Percentiles rank a stretch among this genome's conserved stretches.
Evolutionary conservation across 2,797 vertebrate species (phyloP).

Genomic region (Parauchenoglanis ngamensis): DNA sequence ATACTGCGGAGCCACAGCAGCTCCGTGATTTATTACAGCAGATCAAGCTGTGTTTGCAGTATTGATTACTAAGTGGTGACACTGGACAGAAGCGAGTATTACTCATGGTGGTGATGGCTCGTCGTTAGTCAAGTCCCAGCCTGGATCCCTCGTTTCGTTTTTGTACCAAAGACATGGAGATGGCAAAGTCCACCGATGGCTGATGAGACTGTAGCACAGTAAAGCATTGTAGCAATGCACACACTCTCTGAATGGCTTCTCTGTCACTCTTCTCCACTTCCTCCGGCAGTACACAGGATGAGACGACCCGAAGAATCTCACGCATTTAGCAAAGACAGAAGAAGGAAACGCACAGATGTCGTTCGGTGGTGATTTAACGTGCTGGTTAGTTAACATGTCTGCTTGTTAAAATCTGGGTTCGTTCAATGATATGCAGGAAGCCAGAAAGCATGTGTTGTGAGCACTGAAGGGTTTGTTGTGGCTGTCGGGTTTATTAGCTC

Average conservation of each 20-base stretch:
- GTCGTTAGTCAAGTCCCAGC: no score
- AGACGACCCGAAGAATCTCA: not conserved
- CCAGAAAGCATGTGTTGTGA: not conserved
- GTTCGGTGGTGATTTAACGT: not conserved
- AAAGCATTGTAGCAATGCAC: slow-evolving; percentile 24
- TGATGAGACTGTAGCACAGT: slow-evolving; percentile 35
- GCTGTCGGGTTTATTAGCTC: not conserved
- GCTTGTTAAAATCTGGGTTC: not conserved
- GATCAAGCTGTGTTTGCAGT: slow-evolving; percentile 3
- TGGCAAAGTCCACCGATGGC: slow-evolving; percentile 10
- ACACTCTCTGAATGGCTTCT: slow-evolving; percentile 38
- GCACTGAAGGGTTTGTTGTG: not conserved
- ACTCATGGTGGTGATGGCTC: not conserved
- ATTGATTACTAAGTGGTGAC: not conserved
- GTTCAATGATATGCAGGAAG: not conserved
- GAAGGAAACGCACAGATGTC: not conserved
- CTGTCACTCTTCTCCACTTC: slow-evolving; percentile 24
- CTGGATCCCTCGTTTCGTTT: not conserved
- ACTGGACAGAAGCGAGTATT: not conserved
- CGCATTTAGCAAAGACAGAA: not conserved
- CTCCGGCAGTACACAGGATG: not conserved
- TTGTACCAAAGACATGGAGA: not conserved
- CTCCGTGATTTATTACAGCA: not conserved
- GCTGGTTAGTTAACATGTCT: not conserved
- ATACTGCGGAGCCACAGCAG: not conserved